A percentile compares a stretch with the other conserved stretches of the same genome.
Conservation (phyloP, 2,888 invertebrate genomes). For the Ephialtes manifestator region DNA sequence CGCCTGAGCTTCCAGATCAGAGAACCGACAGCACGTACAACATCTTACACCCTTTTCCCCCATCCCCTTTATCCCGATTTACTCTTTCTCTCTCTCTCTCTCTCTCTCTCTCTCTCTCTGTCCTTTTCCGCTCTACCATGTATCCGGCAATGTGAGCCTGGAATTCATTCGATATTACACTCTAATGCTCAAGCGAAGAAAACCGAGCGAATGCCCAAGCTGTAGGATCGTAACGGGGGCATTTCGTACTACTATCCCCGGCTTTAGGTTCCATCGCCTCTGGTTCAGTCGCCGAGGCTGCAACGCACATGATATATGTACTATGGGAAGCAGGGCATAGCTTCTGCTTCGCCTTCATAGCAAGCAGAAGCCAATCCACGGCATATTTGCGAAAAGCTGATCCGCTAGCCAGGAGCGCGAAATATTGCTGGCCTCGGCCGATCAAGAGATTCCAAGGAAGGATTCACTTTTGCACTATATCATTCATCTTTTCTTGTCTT, state of each 20-base stretch:
- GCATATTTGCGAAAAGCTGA: constrained; percentile 30
- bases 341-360: neutral
- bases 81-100: neutral
- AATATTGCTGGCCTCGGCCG: constrained; percentile 28
- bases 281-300: neutral
- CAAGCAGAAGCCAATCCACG: constrained; percentile 22
- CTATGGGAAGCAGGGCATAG: neutral
- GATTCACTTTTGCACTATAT: constrained; percentile 2
- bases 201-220: constrained; percentile 49
- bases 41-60: neutral
- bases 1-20: constrained; percentile 9
- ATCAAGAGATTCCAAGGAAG: neutral
- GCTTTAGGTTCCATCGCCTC: constrained; percentile 8
- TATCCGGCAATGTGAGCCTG: constrained; percentile 54
- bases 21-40: constrained; percentile 43
- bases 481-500: constrained; percentile 16
- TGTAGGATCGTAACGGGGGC: constrained; percentile 58
- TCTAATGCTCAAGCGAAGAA: constrained; percentile 34
- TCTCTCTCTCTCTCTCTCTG: neutral
- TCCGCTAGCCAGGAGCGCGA: neutral
- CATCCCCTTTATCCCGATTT: neutral
- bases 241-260: neutral
- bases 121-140: constrained; percentile 4
- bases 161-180: constrained; percentile 60
- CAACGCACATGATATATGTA: neutral